Conservation (phyloP, 2,888 invertebrate species). For the Chrysotoxum bicinctum region DNA sequence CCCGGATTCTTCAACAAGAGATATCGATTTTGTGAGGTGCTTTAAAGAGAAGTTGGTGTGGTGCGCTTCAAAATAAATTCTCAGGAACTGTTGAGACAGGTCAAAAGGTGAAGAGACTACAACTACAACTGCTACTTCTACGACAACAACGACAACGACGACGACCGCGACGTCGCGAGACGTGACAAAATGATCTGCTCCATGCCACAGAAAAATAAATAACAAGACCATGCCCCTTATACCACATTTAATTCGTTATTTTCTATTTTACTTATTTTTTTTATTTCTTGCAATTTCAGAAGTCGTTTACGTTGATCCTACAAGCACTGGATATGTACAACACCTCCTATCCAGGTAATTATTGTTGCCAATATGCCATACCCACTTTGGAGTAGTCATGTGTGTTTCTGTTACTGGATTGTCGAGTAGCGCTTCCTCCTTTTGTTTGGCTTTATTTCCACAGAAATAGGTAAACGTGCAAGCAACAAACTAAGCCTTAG, state of each 20-base stretch:
- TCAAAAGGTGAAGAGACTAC: conserved; percentile 58
- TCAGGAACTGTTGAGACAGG: conserved; percentile 64
- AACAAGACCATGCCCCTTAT: conserved; percentile 45
- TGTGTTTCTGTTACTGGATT: conserved; percentile 51
- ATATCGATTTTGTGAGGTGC: conserved; percentile 17
- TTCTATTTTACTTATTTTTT: conserved; percentile 37
- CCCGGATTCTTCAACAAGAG: not conserved
- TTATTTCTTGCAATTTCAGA: conserved; percentile 84
- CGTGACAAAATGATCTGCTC: conserved; percentile 72
- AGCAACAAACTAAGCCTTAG: conserved; percentile 49
- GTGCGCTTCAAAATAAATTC: conserved; percentile 58
- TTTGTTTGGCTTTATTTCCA: conserved; percentile 76
- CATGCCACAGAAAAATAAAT: conserved; percentile 56
- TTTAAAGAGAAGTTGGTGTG: not conserved
- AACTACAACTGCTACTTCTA: conserved; percentile 3
- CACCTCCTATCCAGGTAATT: conserved; percentile 88
- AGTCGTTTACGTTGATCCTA: conserved; percentile 95
- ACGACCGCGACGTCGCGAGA: conserved; percentile 26
- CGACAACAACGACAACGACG: not conserved
- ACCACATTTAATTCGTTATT: conserved; percentile 59
- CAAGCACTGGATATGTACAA: conserved; percentile 94
- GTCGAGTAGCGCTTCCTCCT: conserved; percentile 31
- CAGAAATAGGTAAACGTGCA: conserved; percentile 73
- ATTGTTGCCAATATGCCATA: conserved; percentile 71
- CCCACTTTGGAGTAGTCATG: conserved; percentile 67